Base-by-base conservation (phyloP, 2,113 vertebrate species). In the Marmota flaviventris region DNA sequence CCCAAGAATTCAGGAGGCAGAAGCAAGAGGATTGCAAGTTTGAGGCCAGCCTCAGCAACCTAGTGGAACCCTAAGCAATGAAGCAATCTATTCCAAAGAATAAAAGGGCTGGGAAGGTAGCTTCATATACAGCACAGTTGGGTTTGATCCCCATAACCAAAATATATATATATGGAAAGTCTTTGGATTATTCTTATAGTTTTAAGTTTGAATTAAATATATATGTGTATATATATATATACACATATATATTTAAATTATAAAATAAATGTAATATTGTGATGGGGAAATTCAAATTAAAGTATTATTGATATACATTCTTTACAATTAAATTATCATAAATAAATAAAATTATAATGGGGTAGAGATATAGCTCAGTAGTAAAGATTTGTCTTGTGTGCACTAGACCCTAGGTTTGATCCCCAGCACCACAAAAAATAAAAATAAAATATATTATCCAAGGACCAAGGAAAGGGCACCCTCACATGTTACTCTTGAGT, bases 251-350 rank as follows among this genome's bases (percentile, higher is more conserved):
- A 56, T 87, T 95, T 67, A 9, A 86, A 73, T 92, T 72, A 42
- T 20, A 48, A 67, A 91, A 85, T 85, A 90, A 91, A 83, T 88
- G 1, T 39, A 91, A 67, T 24, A 5, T 53, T 34, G 13, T 34
- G 17, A 39, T 39, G 92, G 75, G 8, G 34, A 82, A 51, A 51
- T 78, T 78, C 72, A 73, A 81, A 88, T 82, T 67, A 48, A 96
- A 96, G 32, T 76, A 92, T 92, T 69, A 92, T 12, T 73, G 37
- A 75, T 2, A 25, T 75, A 39, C 32, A 13, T 81, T 88, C 92
- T 87, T 70, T 81, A 63, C 25, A 88, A 82, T 85, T 93, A 81
- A 91, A 85, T 78, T 89, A 56, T 81, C 34, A 77, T 63, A 95
- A 51, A 14, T 87, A 77, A 91, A 65, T 87, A 70, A 91, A 96